Evolutionary conservation across 2,888 invertebrate species (phyloP), one percentile per base, ranked within the genome.

Genomic region (Hartigia nigra): DNA sequence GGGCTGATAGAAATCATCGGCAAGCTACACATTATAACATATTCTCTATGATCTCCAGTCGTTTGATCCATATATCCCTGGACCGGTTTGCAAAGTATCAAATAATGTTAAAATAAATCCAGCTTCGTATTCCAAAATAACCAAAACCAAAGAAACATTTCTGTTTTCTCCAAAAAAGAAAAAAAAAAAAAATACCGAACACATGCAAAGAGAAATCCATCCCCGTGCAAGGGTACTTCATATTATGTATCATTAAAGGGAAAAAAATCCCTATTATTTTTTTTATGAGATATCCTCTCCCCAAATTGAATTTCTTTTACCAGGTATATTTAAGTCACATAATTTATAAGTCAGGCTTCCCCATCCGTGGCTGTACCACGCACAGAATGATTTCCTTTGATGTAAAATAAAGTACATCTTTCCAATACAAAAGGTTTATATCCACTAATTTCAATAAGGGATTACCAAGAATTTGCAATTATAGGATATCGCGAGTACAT

Each of bases 1-100:
- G 85, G 83, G 81, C 82, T 82, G 55, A 84, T 84, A 82, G 83
- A 81, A 84, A 87, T 86, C 83, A 84, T 87, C 80, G 80, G 82
- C 86, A 87, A 88, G 87, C 87, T 84, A 76, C 81, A 75, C 78
- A 78, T 85, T 86, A 89, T 91, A 89, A 89, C 84, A 86, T 86
- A 91, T 91, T 91, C 91, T 80, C 87, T 90, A 80, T 90, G 91
- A 91, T 76, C 78, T 79, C 74, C 37, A 74, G 76, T 37, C 78
- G 78, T 79, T 79, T 79, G 78, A 79, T 79, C 78, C 76, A 36
- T 74, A 74, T 72, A 31, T 70, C 23, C 31, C 35, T 35, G 23
- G 23, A n/a, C 23, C 23, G 31, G 4, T 35, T 75, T 36, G 23
- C 23, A 32, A 31, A 23, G n/a, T 36, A 74, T 23, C 31, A 32